Evolutionary conservation across 2,888 invertebrate species (phyloP).

Genomic region (Cecidostiba fungosa): DNA sequence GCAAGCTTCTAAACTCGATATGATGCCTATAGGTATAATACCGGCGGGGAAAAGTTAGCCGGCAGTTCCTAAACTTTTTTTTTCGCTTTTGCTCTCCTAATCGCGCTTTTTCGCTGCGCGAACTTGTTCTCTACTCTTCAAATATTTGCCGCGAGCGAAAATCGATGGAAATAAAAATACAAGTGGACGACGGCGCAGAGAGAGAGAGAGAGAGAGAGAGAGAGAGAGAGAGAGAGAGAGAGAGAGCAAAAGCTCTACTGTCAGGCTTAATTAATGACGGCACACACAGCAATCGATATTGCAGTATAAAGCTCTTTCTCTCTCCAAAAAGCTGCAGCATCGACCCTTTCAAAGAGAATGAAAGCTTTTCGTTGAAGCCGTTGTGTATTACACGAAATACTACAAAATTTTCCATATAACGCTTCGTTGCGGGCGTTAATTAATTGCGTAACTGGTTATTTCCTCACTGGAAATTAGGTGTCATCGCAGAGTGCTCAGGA

Average conservation of each 20-base stretch:
- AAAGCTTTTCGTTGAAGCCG: background rate
- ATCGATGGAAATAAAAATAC: background rate
- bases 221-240: too few species aligned
- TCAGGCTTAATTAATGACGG: background rate
- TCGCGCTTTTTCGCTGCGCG: background rate
- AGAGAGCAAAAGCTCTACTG: conserved; percentile 45
- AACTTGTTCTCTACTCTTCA: background rate
- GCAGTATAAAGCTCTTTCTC: background rate
- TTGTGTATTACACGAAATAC: too few species aligned
- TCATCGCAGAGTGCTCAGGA: background rate
- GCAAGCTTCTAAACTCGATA: too few species aligned
- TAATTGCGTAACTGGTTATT: background rate
- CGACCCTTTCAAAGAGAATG: background rate
- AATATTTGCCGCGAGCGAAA: background rate
- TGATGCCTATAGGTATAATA: too few species aligned
- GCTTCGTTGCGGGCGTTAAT: background rate
- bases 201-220: too few species aligned
- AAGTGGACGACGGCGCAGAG: conserved; percentile 50
- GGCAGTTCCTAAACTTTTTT: background rate
- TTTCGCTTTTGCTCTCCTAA: background rate
- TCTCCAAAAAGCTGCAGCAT: background rate
- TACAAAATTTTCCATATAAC: too few species aligned
- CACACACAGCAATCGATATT: background rate
- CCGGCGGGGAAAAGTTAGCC: conserved; percentile 5
- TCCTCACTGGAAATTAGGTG: background rate